Percentiles rank a stretch among this genome's conserved stretches.
phyloP scores from a whole-genome alignment of 2,797 vertebrate genomes.

The Apodemus agrarius region DNA sequence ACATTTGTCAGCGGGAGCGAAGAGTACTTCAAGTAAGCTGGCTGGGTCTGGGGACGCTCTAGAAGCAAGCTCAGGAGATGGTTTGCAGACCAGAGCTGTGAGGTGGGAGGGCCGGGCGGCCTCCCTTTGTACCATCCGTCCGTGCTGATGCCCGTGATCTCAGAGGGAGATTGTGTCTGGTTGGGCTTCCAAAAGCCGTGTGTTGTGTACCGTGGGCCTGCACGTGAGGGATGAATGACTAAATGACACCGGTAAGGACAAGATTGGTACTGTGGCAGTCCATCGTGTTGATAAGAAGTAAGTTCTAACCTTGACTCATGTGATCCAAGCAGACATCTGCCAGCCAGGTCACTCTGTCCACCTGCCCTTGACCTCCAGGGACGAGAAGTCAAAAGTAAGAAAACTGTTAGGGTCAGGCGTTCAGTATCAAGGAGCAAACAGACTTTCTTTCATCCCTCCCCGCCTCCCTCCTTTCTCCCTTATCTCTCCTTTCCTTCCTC shows the following conservation, averaged over 20 bases:
- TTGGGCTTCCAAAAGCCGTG: not conserved
- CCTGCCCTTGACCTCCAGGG: not conserved
- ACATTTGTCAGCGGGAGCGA: slow-evolving; percentile 98
- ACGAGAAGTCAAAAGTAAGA: not conserved
- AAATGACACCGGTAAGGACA: not conserved
- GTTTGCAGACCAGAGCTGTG: not conserved
- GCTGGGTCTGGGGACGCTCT: not conserved
- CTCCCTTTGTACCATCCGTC: not conserved
- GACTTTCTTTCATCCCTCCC: not conserved
- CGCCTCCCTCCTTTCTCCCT: fast-evolving
- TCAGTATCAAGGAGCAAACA: not conserved
- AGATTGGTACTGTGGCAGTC: not conserved
- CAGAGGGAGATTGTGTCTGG: not conserved
- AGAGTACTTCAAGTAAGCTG: slow-evolving; percentile 98
- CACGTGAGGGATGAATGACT: too few relatives aligned
- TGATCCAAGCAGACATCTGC: not conserved
- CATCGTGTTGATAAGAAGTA: not conserved
- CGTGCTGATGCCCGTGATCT: not conserved
- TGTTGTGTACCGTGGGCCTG: not conserved
- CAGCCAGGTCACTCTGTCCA: not conserved
- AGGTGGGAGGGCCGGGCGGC: too few relatives aligned
- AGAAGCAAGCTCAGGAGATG: slow-evolving; percentile 71
- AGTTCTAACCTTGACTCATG: not conserved
- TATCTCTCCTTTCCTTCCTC: too few relatives aligned
- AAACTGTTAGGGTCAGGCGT: not conserved